phyloP scores from a whole-genome alignment of 2,888 invertebrate genomes.

The Pristionchus mayeri region DNA sequence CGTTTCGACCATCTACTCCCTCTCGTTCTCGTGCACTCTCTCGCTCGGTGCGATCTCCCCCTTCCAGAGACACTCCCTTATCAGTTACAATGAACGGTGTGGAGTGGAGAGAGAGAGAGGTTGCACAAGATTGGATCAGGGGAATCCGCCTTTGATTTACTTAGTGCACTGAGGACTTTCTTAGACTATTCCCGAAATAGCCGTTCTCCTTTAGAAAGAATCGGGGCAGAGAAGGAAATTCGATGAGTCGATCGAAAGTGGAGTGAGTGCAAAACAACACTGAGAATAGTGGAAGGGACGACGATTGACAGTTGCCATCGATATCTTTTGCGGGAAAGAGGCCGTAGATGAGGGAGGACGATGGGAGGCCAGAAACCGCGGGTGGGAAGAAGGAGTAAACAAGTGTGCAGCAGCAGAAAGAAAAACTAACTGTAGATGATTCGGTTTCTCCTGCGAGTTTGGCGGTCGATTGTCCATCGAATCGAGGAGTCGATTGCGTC shows the following conservation, averaged over 20 bases:
- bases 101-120: neutral
- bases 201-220: neutral
- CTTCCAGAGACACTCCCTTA: slow-evolving; percentile 34
- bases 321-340: slow-evolving; percentile 27
- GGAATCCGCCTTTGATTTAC: no score
- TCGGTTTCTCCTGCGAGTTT: slow-evolving; percentile 52
- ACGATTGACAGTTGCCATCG: slow-evolving; percentile 39
- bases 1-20: neutral
- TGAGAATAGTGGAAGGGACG: slow-evolving; percentile 8
- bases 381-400: neutral
- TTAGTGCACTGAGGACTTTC: no score
- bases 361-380: neutral
- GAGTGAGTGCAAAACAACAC: slow-evolving; percentile 45
- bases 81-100: slow-evolving; percentile 39
- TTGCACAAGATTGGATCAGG: neutral
- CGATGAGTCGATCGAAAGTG: slow-evolving; percentile 31
- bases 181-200: neutral
- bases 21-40: neutral
- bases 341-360: no score
- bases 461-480: slow-evolving; percentile 38
- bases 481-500: neutral
- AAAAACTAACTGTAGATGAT: slow-evolving; percentile 58
- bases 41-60: neutral
- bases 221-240: neutral
- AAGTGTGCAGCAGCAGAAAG: neutral